Evolutionary conservation across 2,113 vertebrate genomes (phyloP).

Genomic region (Tupaia tana): DNA sequence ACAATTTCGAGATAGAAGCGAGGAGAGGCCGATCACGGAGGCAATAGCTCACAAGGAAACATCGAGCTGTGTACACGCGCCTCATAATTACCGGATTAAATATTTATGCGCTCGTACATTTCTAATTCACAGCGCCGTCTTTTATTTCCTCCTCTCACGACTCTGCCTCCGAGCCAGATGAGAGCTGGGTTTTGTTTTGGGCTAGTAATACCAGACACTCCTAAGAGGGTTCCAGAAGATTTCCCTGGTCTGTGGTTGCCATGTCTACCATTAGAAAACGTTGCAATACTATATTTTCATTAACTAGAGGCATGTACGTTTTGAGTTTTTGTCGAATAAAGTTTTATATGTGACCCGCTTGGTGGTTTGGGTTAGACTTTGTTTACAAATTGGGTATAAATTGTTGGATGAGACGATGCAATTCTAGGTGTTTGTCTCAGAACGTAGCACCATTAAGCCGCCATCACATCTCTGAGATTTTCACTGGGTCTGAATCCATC

Average conservation of each 20-base stretch:
- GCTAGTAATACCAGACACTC: neutral
- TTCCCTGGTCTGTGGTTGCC: neutral
- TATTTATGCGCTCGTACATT: constrained; percentile 65
- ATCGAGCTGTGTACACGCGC: neutral
- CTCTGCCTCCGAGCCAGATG: constrained; percentile 13
- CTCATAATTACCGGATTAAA: constrained; percentile 68
- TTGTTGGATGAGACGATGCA: neutral
- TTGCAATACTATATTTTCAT: neutral
- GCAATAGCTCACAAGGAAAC: constrained; percentile 46
- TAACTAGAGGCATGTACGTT: constrained; percentile 1
- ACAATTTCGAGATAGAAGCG: neutral
- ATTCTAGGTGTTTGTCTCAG: neutral
- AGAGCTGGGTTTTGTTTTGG: neutral
- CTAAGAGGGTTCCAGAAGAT: neutral
- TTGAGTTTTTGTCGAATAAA: neutral
- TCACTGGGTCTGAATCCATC: neutral
- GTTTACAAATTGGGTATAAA: neutral
- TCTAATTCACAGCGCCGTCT: constrained; percentile 40
- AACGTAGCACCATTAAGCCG: neutral
- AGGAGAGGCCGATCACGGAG: neutral
- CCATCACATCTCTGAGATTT: neutral
- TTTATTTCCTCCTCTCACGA: neutral
- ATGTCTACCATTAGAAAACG: constrained; percentile 28
- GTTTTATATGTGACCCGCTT: constrained; percentile 25
- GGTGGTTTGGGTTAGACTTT: constrained; percentile 35